phyloP scores from a whole-genome alignment of 2,797 vertebrate genomes.

The Muscicapa comitata region DNA sequence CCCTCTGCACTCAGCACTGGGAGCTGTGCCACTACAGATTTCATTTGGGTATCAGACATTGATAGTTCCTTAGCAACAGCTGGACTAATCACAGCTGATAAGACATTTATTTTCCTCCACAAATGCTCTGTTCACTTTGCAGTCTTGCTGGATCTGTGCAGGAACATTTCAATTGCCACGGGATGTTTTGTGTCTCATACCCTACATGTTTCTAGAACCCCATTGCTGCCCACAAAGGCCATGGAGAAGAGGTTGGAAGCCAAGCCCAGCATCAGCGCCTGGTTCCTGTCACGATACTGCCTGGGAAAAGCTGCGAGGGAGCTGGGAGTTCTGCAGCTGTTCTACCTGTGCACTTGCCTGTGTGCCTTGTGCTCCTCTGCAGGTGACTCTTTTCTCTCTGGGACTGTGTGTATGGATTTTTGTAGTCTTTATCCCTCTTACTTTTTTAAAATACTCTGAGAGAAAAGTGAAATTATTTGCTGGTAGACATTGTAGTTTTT shows the following conservation, averaged over 20 bases:
- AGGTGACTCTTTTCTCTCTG: slow-evolving; percentile 63
- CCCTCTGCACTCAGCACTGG: not conserved
- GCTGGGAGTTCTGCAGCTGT: slow-evolving; percentile 54
- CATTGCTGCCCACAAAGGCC: slow-evolving; percentile 60
- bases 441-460: not conserved
- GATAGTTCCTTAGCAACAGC: slow-evolving; percentile 34
- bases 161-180: not conserved
- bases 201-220: slow-evolving; percentile 56
- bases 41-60: not conserved
- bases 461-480: not conserved
- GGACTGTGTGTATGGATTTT: not conserved
- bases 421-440: not conserved
- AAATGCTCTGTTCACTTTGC: not conserved
- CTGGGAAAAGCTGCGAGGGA: slow-evolving; percentile 47
- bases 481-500: not conserved
- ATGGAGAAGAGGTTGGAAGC: slow-evolving; percentile 76
- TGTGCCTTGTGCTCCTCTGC: slow-evolving; percentile 69
- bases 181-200: slow-evolving; percentile 1
- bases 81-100: not conserved
- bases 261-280: slow-evolving; percentile 50
- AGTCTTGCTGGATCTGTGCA: not conserved
- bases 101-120: not conserved
- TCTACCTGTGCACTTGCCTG: slow-evolving; percentile 71
- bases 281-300: slow-evolving; percentile 28
- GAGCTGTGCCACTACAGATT: not conserved